These are phyloP conservation scores for Emydura subglobosa DNA, from an alignment of 2,113 vertebrate species.

Conservation along the genomic window DNA sequence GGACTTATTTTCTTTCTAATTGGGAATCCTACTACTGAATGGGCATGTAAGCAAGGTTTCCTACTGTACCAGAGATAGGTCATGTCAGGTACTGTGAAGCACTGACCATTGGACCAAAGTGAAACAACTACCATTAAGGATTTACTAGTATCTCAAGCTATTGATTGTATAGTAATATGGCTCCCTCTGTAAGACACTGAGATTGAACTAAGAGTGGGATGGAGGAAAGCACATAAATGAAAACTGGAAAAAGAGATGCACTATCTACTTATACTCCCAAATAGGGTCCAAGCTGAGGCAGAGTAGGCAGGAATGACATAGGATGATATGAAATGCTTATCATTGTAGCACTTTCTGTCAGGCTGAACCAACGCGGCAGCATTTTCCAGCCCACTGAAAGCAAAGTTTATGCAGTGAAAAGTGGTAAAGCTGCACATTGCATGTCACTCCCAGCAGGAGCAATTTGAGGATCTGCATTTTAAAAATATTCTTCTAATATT, in stretches of 20 bases:
- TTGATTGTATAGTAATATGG: background rate
- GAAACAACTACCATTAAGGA: background rate
- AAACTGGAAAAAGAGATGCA: background rate
- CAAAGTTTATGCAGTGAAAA: slow-evolving; percentile 54
- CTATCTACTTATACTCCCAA: slow-evolving; percentile 50
- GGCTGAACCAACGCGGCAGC: slow-evolving; percentile 42
- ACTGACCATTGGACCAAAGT: background rate
- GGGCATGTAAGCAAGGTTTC: background rate
- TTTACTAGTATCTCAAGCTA: background rate
- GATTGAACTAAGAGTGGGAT: background rate
- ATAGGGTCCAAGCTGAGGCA: slow-evolving; percentile 4
- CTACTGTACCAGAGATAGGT: background rate
- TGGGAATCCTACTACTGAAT: background rate
- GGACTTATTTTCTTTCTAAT: background rate
- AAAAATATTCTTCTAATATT: slow-evolving; percentile 21
- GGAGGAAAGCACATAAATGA: background rate
- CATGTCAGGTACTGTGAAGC: background rate
- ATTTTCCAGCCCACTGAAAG: slow-evolving; percentile 75
- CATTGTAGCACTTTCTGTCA: slow-evolving; percentile 28
- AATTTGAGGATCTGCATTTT: slow-evolving; percentile 31
- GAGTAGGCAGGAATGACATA: slow-evolving; percentile 38
- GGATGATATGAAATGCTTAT: slow-evolving; percentile 62
- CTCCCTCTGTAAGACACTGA: background rate
- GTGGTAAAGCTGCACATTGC: slow-evolving; percentile 42
- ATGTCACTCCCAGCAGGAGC: background rate